A percentile compares a stretch with the other conserved stretches of the same genome.
Evolutionary conservation across 2,888 invertebrate species (phyloP).

Genomic region (Tipula confusa): DNA sequence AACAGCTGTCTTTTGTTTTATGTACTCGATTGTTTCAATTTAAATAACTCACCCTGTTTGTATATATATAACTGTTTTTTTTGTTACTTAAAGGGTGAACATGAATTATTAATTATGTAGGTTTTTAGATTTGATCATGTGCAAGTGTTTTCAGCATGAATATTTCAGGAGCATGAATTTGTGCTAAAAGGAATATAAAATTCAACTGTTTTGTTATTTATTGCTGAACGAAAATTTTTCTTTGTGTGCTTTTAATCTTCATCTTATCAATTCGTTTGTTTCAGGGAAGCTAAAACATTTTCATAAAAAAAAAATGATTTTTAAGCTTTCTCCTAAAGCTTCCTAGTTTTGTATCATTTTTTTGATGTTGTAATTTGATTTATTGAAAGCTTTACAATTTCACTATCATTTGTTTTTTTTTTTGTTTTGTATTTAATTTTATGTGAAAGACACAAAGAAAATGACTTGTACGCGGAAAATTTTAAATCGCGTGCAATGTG

Average conservation of each 20-base stretch:
- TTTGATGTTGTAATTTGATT: not conserved
- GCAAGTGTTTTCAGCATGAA: not conserved
- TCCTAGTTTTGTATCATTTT: not conserved
- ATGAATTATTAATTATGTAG: not conserved
- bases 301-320: not conserved
- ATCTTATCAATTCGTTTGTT: not conserved
- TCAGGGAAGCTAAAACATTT: not conserved
- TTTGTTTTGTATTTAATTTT: not conserved
- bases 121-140: not conserved
- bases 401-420: not conserved
- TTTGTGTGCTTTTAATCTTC: not conserved
- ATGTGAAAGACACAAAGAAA: not conserved
- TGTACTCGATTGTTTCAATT: too few relatives aligned
- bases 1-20: too few relatives aligned
- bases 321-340: too few relatives aligned
- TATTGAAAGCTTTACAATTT: not conserved
- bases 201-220: not conserved
- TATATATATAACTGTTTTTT: too few relatives aligned
- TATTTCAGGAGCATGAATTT: too few relatives aligned
- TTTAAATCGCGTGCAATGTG: not conserved
- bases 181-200: too few relatives aligned
- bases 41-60: too few relatives aligned
- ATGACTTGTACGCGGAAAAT: not conserved
- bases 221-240: not conserved
- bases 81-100: not conserved